phyloP scores from a whole-genome alignment of 2,113 vertebrate genomes.

The Esox niger region DNA sequence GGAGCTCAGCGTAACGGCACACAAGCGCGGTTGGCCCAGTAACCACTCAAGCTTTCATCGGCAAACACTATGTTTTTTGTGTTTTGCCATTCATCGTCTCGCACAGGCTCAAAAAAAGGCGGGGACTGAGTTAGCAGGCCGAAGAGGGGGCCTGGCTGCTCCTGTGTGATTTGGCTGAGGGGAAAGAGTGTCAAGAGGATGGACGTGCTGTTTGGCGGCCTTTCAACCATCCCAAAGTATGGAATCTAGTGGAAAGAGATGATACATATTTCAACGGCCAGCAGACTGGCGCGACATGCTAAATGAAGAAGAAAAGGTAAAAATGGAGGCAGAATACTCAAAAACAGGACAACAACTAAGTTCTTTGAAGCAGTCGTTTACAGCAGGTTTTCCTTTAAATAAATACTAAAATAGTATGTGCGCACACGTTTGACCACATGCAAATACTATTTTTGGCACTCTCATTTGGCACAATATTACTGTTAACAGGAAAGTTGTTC shows the following conservation, averaged over 20 bases:
- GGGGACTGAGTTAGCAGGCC: neutral
- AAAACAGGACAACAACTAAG: neutral
- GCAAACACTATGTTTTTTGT: slow-evolving; percentile 16
- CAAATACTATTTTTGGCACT: no score
- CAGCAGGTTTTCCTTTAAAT: neutral
- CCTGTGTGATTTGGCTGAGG: slow-evolving; percentile 13
- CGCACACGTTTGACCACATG: no score
- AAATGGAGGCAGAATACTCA: slow-evolving; percentile 12
- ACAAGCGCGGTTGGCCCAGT: slow-evolving; percentile 18
- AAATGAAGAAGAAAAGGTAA: slow-evolving; percentile 40
- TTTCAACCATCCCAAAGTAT: slow-evolving; percentile 55
- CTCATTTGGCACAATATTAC: neutral
- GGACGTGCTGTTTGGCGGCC: slow-evolving; percentile 40
- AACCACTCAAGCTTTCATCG: slow-evolving; percentile 15
- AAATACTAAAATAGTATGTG: no score
- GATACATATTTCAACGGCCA: slow-evolving; percentile 54
- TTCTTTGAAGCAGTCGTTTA: neutral
- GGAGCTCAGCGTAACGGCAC: neutral
- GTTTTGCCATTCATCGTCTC: slow-evolving; percentile 18
- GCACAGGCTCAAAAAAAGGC: neutral
- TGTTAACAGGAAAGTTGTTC: no score
- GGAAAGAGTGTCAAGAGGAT: neutral
- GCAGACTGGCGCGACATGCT: slow-evolving; percentile 33
- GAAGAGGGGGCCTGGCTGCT: no score
- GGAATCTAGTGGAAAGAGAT: slow-evolving; percentile 31